Base-by-base conservation (phyloP, 2,888 invertebrate genomes). In the Frankliniella fusca region DNA sequence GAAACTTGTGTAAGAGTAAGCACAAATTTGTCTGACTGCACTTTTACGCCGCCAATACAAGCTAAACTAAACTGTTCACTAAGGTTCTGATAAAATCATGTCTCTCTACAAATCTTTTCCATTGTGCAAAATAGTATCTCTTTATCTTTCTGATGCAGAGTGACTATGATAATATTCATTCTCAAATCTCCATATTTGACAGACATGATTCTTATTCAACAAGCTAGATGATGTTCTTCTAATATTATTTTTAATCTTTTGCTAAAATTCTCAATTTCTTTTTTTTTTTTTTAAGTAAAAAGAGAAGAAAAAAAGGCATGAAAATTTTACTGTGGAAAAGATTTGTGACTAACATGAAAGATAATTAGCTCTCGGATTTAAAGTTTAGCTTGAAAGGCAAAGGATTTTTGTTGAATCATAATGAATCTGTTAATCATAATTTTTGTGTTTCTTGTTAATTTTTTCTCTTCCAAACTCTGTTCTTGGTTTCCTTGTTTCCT, bases 361-460 rank as follows among this genome's bases (percentile, higher is more conserved):
- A 61, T 12, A 27, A 38, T 5, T 38, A 5, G 38, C 38, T 76
- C 70, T 76, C 27, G 70, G 11, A 27, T 23, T 76, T 27, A 8
- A 23, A 76, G 23, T 76, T 76, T 76, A 11, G 38, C 70, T 27
- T 76, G 27, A 27, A 27, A 76, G 27, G 27, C 27, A 27, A 76
- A 27, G 27, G 27, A 76, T 27, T 76, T 76, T 3, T 76, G 70
- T 76, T 76, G 70, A 76, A 76, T 76, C 70, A 76, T 76, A 27
- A 76, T 27, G 70, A 76, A 23, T 76, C 5, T 5, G 3, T 38
- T 5, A 38, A 38, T 38, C 38, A 5, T 15, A n/a, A n/a, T 54
- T 12, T 54, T 54, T 12, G 10, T n/a, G n/a, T 61, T 18, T 61
- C 11, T 61, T 61, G 10, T 61, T 20, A 61, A 61, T 20, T 61